Base-by-base conservation (phyloP, 35 echinoderm and acorn worm genomes). In the Strongylocentrotus purpuratus region DNA sequence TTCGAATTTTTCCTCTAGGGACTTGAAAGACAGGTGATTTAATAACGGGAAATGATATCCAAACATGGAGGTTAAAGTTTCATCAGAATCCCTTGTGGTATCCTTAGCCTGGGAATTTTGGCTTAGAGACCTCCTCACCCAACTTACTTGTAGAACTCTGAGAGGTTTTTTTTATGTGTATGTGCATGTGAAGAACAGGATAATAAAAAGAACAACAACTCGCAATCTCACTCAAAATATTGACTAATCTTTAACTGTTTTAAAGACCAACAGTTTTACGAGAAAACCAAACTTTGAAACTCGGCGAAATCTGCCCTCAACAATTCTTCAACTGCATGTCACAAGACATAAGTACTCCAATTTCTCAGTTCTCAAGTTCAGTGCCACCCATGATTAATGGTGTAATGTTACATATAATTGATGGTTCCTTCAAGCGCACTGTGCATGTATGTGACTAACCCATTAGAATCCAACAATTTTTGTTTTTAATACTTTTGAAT, bases 41-140 rank as follows among this genome's bases (percentile, higher is more conserved):
- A 78, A 78, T 78, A 78, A n/a, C 7, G 20, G 65, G 20, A 28
- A 78, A 78, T 78, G 65, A n/a, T 78, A 78, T 78, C 65, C 7
- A 78, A 78, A 78, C 65, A 78, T 78, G 65, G 65, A 15, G 65
- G 65, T 78, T 78, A 78, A n/a, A 78, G 65, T 78, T 78, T 78
- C 65, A 28, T 78, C 65, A 7, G 28, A 8, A 78, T 78, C 28
- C 25, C 65, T 78, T n/a, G 20, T n/a, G 65, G 25, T 78, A n/a
- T 78, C n/a, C 28, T 78, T 22, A 5, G 65, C 65, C 65, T 78
- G 65, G 65, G 65, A 78, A 78, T 28, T 22, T n/a, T 78, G 65
- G 65, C 28, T 28, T 28, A 7, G 4, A 78, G 6, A 78, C 28
- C 0, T 22, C n/a, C n/a, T 78, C 65, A 55, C 15, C 50, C 50